Conservation (phyloP, 1,140 invertebrate genomes). For the Teleopsis dalmanni region DNA sequence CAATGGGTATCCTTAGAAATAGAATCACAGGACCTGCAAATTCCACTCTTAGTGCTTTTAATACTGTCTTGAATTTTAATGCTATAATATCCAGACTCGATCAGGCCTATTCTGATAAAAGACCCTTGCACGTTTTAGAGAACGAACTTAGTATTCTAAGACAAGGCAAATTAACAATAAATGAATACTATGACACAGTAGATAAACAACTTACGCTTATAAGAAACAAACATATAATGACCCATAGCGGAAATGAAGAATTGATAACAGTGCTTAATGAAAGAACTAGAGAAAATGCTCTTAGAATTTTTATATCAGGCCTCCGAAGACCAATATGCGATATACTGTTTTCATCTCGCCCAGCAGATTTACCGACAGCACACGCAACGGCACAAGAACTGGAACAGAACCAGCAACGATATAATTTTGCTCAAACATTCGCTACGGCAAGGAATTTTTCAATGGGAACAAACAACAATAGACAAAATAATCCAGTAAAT, state of each 20-base stretch:
- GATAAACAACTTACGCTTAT: conserved; percentile 11
- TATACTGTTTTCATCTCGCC: not conserved
- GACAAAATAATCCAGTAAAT: no score
- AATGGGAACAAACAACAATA: no score
- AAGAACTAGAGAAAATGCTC: conserved; percentile 8
- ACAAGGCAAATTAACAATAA: conserved; percentile 8
- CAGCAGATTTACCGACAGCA: not conserved
- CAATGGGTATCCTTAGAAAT: conserved; percentile 17
- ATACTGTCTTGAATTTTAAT: conserved; percentile 19
- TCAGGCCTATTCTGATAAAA: conserved; percentile 17
- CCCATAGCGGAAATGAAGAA: conserved; percentile 9
- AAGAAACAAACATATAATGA: conserved; percentile 17
- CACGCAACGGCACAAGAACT: not conserved
- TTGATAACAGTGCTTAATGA: conserved; percentile 10
- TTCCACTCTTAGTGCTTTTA: conserved; percentile 14
- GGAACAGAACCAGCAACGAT: not conserved
- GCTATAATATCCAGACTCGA: conserved; percentile 15
- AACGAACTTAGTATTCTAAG: conserved; percentile 13
- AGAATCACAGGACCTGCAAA: conserved; percentile 19
- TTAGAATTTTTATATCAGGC: not conserved
- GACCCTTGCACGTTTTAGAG: conserved; percentile 16
- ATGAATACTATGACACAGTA: conserved; percentile 15
- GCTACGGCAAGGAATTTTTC: not conserved
- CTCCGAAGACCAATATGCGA: not conserved
- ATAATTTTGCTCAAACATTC: not conserved